Evolutionary conservation across 2,113 vertebrate genomes (phyloP).

Genomic region (Ceyx cyanopectus): DNA sequence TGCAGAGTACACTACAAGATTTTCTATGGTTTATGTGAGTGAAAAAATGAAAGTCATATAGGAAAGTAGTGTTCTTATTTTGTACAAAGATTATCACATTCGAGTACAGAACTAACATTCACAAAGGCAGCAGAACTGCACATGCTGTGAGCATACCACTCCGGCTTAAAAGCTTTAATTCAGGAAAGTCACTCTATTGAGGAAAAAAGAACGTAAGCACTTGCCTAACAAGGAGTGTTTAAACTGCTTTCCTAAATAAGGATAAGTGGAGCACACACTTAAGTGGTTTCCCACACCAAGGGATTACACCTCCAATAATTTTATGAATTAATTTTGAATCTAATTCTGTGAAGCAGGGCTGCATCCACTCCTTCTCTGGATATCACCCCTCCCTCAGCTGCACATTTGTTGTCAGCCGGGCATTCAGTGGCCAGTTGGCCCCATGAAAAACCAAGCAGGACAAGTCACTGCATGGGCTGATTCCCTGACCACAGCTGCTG

Average conservation of each 20-base stretch:
- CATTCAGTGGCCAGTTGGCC: accelerated
- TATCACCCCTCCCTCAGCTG: background rate
- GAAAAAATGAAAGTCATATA: background rate
- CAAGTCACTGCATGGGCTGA: accelerated
- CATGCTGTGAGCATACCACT: background rate
- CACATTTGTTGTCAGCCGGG: accelerated
- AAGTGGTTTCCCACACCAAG: background rate
- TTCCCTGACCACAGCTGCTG: background rate
- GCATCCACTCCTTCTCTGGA: background rate
- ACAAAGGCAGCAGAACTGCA: conserved; percentile 14
- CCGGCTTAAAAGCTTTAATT: conserved; percentile 12
- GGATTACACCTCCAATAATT: background rate
- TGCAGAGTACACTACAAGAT: background rate
- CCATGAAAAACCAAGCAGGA: background rate
- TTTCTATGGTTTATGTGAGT: background rate
- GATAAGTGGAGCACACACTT: background rate
- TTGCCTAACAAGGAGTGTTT: background rate
- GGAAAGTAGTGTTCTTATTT: background rate
- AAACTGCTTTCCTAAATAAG: conserved; percentile 17
- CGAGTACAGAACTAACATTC: conserved; percentile 2
- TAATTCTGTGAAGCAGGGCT: background rate
- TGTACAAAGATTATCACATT: conserved; percentile 4
- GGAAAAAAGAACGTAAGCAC: background rate
- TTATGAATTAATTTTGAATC: background rate
- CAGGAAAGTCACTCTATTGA: conserved; percentile 5